Conservation (phyloP, 2,888 invertebrate species). For the Hypolimnas misippus region DNA sequence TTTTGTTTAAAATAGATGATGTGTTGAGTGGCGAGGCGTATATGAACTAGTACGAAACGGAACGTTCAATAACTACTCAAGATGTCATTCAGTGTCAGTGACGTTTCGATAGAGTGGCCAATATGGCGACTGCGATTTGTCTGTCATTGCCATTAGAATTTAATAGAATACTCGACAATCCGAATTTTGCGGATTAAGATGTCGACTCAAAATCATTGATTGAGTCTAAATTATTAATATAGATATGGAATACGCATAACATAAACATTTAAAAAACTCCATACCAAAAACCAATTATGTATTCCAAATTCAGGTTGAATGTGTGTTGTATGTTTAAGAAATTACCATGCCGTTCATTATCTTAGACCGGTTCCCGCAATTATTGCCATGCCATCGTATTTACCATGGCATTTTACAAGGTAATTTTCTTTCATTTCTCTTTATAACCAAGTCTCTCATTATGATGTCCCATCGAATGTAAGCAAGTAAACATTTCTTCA, state of each 20-base stretch:
- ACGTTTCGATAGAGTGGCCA: too few species aligned
- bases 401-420: conserved; percentile 62
- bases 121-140: too few species aligned
- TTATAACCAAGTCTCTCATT: conserved; percentile 34
- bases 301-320: conserved; percentile 4
- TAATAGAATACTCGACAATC: too few species aligned
- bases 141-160: too few species aligned
- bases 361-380: conserved; percentile 49
- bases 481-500: conserved; percentile 30
- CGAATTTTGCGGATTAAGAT: too few species aligned
- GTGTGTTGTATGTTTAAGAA: conserved; percentile 59
- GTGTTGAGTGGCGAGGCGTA: too few species aligned
- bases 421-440: conserved; percentile 58
- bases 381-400: conserved; percentile 61
- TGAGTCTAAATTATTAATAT: too few species aligned
- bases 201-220: too few species aligned
- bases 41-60: too few species aligned
- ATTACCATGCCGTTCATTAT: conserved; percentile 49
- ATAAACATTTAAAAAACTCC: neutral
- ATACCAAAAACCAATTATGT: conserved; percentile 16
- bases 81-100: too few species aligned
- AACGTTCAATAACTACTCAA: too few species aligned
- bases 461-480: conserved; percentile 17
- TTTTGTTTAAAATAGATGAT: too few species aligned
- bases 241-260: neutral